Conservation (phyloP, 92 coral and sea anemone species). For the Plumapathes pennacea region DNA sequence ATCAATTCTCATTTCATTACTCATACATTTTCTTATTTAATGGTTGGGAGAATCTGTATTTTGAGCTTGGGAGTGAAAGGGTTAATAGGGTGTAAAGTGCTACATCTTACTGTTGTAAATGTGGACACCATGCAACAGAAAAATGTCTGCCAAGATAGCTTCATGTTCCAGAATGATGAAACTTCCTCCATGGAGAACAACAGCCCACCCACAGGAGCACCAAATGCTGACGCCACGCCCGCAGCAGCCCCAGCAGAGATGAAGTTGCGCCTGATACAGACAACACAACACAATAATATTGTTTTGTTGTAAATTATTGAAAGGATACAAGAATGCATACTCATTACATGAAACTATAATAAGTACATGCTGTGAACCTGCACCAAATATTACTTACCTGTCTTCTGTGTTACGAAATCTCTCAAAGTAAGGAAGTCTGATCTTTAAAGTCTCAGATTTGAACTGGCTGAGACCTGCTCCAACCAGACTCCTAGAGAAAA, state of each 20-base stretch:
- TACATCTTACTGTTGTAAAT: constrained; percentile 86
- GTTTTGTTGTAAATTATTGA: not conserved
- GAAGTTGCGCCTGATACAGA: constrained; percentile 77
- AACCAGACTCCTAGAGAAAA: constrained; percentile 80
- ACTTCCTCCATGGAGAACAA: constrained; percentile 99
- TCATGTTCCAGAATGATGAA: constrained; percentile 99
- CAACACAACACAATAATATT: not conserved
- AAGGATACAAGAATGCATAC: not conserved
- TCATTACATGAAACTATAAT: not conserved
- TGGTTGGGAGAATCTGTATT: too few species aligned
- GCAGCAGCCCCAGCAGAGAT: constrained; percentile 99
- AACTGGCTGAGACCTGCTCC: constrained; percentile 99
- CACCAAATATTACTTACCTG: constrained; percentile 44
- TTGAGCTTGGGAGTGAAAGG: too few species aligned
- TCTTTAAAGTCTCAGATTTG: constrained; percentile 84
- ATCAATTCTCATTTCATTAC: too few species aligned
- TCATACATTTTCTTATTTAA: too few species aligned
- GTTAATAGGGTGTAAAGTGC: too few species aligned
- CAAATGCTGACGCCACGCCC: constrained; percentile 99
- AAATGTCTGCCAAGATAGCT: constrained; percentile 99
- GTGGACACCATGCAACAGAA: constrained; percentile 98
- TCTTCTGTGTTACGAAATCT: constrained; percentile 99
- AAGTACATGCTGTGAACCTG: not conserved
- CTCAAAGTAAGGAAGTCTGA: constrained; percentile 93
- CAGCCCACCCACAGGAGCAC: constrained; percentile 98